Evolutionary conservation across 2,797 vertebrate species (phyloP).

Genomic region (Prunella strophiata): DNA sequence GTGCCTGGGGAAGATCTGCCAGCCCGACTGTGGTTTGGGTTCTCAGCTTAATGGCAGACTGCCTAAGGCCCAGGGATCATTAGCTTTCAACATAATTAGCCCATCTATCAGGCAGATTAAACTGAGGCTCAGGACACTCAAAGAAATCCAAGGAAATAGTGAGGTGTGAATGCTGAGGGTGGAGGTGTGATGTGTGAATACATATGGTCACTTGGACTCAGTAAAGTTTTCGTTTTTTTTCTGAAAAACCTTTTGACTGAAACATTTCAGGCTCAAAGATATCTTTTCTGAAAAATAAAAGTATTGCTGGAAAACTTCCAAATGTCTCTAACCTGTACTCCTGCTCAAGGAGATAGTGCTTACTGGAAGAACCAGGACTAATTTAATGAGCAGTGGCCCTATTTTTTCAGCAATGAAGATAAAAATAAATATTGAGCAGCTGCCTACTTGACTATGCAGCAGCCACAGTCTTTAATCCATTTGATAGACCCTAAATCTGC

Average conservation of each 20-base stretch:
- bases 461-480: conserved; percentile 30
- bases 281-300: background rate
- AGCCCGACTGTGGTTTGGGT: background rate
- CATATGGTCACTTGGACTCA: background rate
- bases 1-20: background rate
- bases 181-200: background rate
- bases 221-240: background rate
- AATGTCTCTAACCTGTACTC: background rate
- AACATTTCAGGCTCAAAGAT: background rate
- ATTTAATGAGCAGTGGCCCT: conserved; percentile 38
- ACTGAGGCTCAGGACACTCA: background rate
- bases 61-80: conserved; percentile 10
- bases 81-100: conserved; percentile 39
- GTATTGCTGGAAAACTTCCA: conserved; percentile 36
- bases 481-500: conserved; percentile 23
- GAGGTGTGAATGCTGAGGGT: background rate
- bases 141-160: conserved; percentile 1
- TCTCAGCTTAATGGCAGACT: conserved; percentile 1
- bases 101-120: conserved; percentile 16
- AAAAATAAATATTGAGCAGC: conserved; percentile 65
- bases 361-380: conserved; percentile 23
- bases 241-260: background rate
- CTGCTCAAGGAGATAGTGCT: background rate
- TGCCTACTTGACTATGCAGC: conserved; percentile 37
- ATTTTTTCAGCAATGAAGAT: conserved; percentile 26